Evolutionary conservation across 2,888 invertebrate species (phyloP), one percentile per base, ranked within the genome.

Genomic region (Esperia sulphurella): DNA sequence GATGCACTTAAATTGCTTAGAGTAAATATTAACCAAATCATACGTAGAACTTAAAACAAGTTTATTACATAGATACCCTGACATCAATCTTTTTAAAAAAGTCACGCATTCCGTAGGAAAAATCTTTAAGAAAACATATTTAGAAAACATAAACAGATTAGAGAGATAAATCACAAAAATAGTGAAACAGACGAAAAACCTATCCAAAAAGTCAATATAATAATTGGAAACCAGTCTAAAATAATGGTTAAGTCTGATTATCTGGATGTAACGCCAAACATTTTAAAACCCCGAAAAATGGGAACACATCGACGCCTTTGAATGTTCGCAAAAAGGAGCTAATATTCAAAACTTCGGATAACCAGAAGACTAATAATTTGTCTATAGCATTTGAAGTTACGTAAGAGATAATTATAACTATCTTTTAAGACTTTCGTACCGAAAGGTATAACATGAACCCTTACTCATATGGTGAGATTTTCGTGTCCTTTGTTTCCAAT

Each of bases 341-440:
- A 2, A 49, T 84, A 13, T 83, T 85, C 48, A 71, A 59, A 39
- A 71, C 83, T 3, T 67, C 76, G 0, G 40, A 43, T 2, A 59
- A 79, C 43, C 78, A 71, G 52, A 75, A 60, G 50, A 82, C 84
- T 14, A 74, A 70, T 46, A 82, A 83, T 57, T 55, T 85, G 21
- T 75, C 84, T 9, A 61, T 85, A 9, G 75, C 82, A 3, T 84
- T 85, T 53, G 68, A 77, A 55, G 62, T 84, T 48, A 57, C 51
- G 30, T 66, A 61, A 12, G 29, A 50, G 42, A 42, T 42, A n/a
- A 38, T n/a, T 41, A 21, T 21, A 3, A 21, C 5, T 2, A 21
- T 3, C 5, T 21, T 21, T 21, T 21, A 21, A 21, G 5, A 21
- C 3, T 21, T 21, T 5, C 21, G 5, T 21, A 21, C 21, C 21